Percentiles rank a stretch among this genome's conserved stretches.
These are phyloP conservation scores for Diorhabda carinulata DNA, from an alignment of 1,140 invertebrate genomes.

Conservation along the genomic window DNA sequence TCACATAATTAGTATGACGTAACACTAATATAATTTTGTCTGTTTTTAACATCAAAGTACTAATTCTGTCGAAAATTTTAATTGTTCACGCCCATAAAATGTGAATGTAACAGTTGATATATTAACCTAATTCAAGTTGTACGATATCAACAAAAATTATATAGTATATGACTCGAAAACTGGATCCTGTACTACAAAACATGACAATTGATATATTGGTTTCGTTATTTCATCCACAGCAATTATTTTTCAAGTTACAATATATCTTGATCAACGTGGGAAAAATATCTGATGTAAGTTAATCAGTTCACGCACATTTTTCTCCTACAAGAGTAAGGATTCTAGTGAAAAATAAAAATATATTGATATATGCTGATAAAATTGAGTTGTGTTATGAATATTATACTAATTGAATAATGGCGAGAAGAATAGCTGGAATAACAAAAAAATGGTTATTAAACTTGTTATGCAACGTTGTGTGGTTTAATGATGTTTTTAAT, in stretches of 20 bases:
- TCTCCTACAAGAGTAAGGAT: no score
- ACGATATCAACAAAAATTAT: neutral
- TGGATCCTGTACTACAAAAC: neutral
- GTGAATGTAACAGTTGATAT: neutral
- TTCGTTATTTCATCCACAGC: slow-evolving; percentile 2
- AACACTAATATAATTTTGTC: no score
- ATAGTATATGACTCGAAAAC: neutral
- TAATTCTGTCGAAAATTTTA: neutral
- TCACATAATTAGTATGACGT: no score
- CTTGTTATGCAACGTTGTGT: no score
- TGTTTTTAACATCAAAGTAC: no score
- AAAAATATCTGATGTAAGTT: neutral
- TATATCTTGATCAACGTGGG: neutral
- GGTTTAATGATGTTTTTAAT: no score
- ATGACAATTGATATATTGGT: slow-evolving; percentile 3
- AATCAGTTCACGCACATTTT: neutral
- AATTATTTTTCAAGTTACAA: neutral
- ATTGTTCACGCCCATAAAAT: neutral
- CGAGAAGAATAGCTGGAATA: no score
- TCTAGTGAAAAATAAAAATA: no score
- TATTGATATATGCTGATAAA: no score
- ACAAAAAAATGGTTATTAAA: no score
- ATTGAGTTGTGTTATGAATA: no score
- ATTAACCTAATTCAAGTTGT: neutral
- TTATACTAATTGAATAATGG: no score